Evolutionary conservation across 2,797 vertebrate genomes (phyloP).

Genomic region (Zalophus californianus): DNA sequence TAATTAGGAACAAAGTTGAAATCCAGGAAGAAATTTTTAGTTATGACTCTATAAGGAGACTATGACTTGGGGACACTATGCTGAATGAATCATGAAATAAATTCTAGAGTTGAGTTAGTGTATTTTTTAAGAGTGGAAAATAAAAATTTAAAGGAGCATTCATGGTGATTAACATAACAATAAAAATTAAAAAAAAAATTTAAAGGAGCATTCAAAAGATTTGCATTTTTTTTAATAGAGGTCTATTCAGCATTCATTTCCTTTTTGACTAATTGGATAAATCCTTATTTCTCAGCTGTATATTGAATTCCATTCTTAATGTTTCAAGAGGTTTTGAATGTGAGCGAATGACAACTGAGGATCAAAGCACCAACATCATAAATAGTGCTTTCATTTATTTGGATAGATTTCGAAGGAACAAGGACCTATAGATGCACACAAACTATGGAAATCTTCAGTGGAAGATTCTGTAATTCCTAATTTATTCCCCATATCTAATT

Average conservation of each 20-base stretch:
- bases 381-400: background rate
- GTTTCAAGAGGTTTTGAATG: background rate
- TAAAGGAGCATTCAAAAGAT: background rate
- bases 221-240: background rate
- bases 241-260: background rate
- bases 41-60: background rate
- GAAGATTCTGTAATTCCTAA: background rate
- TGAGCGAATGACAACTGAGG: background rate
- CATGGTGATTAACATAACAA: too few species aligned
- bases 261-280: background rate
- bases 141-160: background rate
- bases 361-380: background rate
- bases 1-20: background rate
- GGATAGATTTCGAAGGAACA: background rate
- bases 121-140: background rate
- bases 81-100: background rate
- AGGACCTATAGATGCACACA: background rate
- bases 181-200: too few species aligned
- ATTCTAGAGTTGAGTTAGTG: background rate
- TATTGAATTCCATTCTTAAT: conserved; percentile 3
- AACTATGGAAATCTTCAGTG: background rate
- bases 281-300: background rate
- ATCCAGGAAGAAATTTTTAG: background rate
- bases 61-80: background rate
- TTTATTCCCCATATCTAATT: background rate